Conservation (phyloP, 2,888 invertebrate genomes). For the Dryadula phaetusa region DNA sequence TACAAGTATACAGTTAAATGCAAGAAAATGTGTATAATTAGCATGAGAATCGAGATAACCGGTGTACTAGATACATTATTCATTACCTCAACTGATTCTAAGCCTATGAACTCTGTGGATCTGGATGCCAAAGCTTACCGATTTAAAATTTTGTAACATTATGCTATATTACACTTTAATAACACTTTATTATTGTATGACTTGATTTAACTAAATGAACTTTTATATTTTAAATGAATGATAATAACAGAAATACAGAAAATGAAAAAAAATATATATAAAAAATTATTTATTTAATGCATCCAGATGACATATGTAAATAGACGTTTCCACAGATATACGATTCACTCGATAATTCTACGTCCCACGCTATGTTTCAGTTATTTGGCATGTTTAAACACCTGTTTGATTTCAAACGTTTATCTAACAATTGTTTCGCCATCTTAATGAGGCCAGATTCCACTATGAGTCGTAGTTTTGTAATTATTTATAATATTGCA, state of each 20-base stretch:
- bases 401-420: constrained; percentile 58
- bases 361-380: constrained; percentile 35
- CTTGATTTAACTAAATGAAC: background rate
- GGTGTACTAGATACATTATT: constrained; percentile 67
- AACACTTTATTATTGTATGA: background rate
- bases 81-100: constrained; percentile 53
- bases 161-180: background rate
- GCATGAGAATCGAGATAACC: constrained; percentile 64
- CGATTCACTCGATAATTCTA: background rate
- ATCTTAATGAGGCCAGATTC: constrained; percentile 60
- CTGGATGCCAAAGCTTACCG: constrained; percentile 1
- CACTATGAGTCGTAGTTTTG: constrained; percentile 57
- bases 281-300: background rate
- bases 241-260: too few relatives aligned
- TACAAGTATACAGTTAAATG: constrained; percentile 40
- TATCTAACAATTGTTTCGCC: constrained; percentile 56
- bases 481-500: constrained; percentile 43
- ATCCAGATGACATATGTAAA: background rate
- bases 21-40: constrained; percentile 56
- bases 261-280: too few relatives aligned
- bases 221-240: constrained; percentile 5
- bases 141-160: constrained; percentile 4
- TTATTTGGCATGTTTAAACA: constrained; percentile 57
- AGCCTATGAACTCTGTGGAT: constrained; percentile 39
- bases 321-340: background rate